Conservation (phyloP, 1,140 invertebrate genomes). For the Fopius arisanus region DNA sequence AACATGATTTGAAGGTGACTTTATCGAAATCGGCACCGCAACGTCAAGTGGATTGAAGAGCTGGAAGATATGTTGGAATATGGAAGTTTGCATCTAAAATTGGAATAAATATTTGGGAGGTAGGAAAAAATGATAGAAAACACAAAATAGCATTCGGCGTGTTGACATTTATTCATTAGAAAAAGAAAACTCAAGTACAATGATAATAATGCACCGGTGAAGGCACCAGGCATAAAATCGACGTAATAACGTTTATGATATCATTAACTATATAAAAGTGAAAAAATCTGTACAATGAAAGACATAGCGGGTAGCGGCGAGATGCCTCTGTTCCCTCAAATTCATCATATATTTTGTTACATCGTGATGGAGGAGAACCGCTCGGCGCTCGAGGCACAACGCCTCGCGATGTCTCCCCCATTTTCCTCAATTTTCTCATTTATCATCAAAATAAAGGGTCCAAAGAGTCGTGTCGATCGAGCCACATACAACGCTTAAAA, state of each 20-base stretch:
- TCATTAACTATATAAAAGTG: constrained; percentile 66
- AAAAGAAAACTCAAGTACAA: constrained; percentile 61
- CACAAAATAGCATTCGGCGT: constrained; percentile 49
- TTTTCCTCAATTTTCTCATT: neutral
- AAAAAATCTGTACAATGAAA: constrained; percentile 68
- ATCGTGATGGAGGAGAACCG: constrained; percentile 15
- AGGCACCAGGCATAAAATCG: constrained; percentile 48
- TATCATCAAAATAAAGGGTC: constrained; percentile 19
- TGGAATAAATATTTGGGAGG: neutral
- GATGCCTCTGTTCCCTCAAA: constrained; percentile 56
- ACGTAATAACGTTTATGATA: constrained; percentile 57
- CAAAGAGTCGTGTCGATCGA: constrained; percentile 15
- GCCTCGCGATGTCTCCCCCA: neutral
- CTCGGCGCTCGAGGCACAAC: constrained; percentile 32
- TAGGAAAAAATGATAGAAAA: neutral
- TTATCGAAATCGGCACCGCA: too few relatives aligned
- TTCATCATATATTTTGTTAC: constrained; percentile 25
- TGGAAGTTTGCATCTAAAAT: too few relatives aligned
- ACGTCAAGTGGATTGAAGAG: too few relatives aligned
- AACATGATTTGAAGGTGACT: too few relatives aligned
- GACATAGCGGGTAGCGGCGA: constrained; percentile 65
- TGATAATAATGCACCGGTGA: constrained; percentile 60
- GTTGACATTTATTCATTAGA: constrained; percentile 66
- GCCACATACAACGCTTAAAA: constrained; percentile 2
- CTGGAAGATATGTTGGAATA: too few relatives aligned